Percentiles rank a stretch among this genome's conserved stretches.
These are phyloP conservation scores for Cheilosia urbana DNA, from an alignment of 2,888 invertebrate genomes.

Conservation along the genomic window DNA sequence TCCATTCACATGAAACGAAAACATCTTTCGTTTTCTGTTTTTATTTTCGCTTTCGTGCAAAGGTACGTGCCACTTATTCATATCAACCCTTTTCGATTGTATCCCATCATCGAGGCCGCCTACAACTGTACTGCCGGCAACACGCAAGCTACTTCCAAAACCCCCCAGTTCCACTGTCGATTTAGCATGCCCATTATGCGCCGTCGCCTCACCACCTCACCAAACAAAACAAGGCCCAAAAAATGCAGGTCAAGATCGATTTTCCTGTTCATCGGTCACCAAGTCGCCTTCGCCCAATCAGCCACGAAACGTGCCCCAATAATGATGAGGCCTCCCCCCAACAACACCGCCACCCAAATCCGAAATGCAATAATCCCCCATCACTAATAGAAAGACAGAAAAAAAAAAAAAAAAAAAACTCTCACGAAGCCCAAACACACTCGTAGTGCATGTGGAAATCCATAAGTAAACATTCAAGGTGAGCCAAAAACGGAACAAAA, in stretches of 20 bases:
- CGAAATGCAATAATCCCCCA: constrained; percentile 11
- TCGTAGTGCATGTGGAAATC: constrained; percentile 54
- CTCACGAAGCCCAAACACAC: constrained; percentile 31
- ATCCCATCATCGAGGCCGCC: no score
- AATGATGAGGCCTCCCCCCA: constrained; percentile 1
- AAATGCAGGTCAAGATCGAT: constrained; percentile 73
- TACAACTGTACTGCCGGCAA: background rate
- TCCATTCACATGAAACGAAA: no score
- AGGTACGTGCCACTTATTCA: no score
- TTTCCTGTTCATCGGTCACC: constrained; percentile 65
- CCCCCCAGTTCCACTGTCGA: constrained; percentile 27
- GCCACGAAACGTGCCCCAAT: constrained; percentile 53
- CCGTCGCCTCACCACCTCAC: background rate
- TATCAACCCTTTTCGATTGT: no score
- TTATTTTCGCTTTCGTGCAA: no score
- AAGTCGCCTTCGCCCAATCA: constrained; percentile 60
- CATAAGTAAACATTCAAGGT: constrained; percentile 57
- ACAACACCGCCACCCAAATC: constrained; percentile 2
- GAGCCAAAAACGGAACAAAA: constrained; percentile 28
- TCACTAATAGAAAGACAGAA: background rate
- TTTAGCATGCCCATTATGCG: constrained; percentile 33
- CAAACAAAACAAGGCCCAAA: background rate
- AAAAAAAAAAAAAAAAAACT: constrained; percentile 27
- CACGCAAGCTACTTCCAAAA: background rate
- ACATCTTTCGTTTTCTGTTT: no score